Percentiles rank a stretch among this genome's conserved stretches.
Evolutionary conservation across 1,140 invertebrate genomes (phyloP).

Genomic region (Anagrus nilaparvatae): DNA sequence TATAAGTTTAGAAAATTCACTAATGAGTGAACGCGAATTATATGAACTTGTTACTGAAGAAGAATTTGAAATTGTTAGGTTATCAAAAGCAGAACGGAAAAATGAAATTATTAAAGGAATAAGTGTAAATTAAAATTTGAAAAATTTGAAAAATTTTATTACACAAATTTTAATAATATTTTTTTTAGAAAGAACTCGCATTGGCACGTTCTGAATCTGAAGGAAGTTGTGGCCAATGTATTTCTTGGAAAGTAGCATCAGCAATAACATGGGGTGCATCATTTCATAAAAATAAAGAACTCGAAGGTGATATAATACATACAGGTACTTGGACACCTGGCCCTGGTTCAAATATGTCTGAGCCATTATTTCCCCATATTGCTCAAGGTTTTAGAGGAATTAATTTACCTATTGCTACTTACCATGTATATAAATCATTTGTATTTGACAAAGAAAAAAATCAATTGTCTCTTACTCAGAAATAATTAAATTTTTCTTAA

Average conservation of each 20-base stretch:
- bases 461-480: too few species aligned
- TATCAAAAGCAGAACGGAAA: conserved; percentile 53
- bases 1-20: conserved; percentile 52
- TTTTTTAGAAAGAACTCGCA: conserved; percentile 4
- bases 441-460: too few species aligned
- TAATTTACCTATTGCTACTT: conserved; percentile 54
- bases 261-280: conserved; percentile 58
- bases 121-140: conserved; percentile 37
- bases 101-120: conserved; percentile 50
- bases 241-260: conserved; percentile 52
- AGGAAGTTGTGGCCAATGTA: conserved; percentile 52
- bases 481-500: neutral
- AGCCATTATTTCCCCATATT: conserved; percentile 70
- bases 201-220: neutral
- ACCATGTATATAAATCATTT: conserved; percentile 55
- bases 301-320: conserved; percentile 40
- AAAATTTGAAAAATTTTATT: neutral
- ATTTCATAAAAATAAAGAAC: conserved; percentile 16
- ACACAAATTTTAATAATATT: neutral
- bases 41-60: conserved; percentile 66
- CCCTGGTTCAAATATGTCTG: conserved; percentile 52
- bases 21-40: conserved; percentile 55
- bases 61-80: conserved; percentile 67
- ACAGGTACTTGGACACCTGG: conserved; percentile 65
- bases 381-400: conserved; percentile 68